These are phyloP conservation scores for Oreortyx pictus DNA, from an alignment of 2,797 vertebrate genomes.

Conservation along the genomic window DNA sequence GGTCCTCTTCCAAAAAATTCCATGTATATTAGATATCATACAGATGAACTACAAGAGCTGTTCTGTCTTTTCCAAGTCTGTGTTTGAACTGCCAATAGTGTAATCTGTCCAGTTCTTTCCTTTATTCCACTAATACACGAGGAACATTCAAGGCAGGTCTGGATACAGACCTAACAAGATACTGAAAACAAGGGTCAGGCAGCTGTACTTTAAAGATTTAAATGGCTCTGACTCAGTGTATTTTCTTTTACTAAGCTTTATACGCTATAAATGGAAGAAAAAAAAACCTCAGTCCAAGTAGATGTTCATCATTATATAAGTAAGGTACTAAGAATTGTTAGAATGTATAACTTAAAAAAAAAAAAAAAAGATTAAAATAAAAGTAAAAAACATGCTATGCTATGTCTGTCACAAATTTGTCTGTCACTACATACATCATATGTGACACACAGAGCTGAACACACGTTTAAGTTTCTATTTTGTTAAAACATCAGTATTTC, in stretches of 20 bases:
- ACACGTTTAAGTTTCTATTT: not conserved
- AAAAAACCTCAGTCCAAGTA: not conserved
- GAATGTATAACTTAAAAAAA: not conserved
- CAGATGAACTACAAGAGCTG: slow-evolving; percentile 49
- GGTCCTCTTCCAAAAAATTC: slow-evolving; percentile 49
- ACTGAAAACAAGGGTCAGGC: slow-evolving; percentile 21
- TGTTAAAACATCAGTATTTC: not conserved
- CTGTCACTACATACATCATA: not conserved
- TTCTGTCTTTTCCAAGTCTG: slow-evolving; percentile 44
- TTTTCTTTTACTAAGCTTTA: slow-evolving; percentile 22
- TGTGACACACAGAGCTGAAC: not conserved
- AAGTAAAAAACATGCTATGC: not conserved
- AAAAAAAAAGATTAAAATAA: not conserved
- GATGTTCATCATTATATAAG: not conserved
- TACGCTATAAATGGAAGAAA: not conserved
- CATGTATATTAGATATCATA: slow-evolving; percentile 48
- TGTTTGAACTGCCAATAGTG: not conserved
- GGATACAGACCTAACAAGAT: slow-evolving; percentile 40
- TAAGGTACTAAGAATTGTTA: not conserved
- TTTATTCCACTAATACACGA: not conserved
- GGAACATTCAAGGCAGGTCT: not conserved
- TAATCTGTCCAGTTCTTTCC: not conserved
- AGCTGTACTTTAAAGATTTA: slow-evolving; percentile 23
- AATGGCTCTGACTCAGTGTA: slow-evolving; percentile 12
- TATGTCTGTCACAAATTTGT: not conserved